phyloP scores from a whole-genome alignment of 2,888 invertebrate species.

The Morpho achilles region DNA sequence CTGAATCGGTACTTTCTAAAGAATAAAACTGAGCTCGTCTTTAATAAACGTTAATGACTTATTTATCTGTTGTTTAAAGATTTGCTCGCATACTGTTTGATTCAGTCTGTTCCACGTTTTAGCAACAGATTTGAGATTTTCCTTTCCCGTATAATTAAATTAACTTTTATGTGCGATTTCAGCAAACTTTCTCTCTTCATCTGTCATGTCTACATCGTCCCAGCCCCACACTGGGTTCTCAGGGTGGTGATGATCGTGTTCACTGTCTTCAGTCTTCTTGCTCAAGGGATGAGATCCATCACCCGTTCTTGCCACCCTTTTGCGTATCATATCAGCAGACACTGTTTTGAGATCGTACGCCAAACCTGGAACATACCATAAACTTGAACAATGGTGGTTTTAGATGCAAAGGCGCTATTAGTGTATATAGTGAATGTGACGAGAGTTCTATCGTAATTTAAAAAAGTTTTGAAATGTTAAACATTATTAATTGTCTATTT shows the following conservation, averaged over 20 bases:
- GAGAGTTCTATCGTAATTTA: not conserved
- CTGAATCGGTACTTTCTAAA: no score
- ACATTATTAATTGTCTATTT: not conserved
- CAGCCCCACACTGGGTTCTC: constrained; percentile 87
- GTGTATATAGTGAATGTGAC: not conserved
- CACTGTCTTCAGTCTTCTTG: constrained; percentile 30
- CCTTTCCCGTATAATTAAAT: no score
- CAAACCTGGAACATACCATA: constrained; percentile 77
- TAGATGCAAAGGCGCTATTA: not conserved
- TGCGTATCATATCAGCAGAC: constrained; percentile 83
- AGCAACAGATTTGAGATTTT: not conserved
- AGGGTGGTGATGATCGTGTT: constrained; percentile 59
- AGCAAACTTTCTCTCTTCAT: constrained; percentile 81
- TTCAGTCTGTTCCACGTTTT: no score
- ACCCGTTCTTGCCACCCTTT: constrained; percentile 85
- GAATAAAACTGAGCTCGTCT: no score
- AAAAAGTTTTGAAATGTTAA: not conserved
- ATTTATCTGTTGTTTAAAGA: no score
- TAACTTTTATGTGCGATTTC: constrained; percentile 54
- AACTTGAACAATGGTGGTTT: not conserved
- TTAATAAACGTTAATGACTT: no score
- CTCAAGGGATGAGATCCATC: constrained; percentile 80
- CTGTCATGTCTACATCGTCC: constrained; percentile 87
- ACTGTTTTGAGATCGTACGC: constrained; percentile 93
- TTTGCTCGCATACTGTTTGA: no score